phyloP scores from a whole-genome alignment of 2,797 vertebrate genomes.

The Anguilla anguilla region DNA sequence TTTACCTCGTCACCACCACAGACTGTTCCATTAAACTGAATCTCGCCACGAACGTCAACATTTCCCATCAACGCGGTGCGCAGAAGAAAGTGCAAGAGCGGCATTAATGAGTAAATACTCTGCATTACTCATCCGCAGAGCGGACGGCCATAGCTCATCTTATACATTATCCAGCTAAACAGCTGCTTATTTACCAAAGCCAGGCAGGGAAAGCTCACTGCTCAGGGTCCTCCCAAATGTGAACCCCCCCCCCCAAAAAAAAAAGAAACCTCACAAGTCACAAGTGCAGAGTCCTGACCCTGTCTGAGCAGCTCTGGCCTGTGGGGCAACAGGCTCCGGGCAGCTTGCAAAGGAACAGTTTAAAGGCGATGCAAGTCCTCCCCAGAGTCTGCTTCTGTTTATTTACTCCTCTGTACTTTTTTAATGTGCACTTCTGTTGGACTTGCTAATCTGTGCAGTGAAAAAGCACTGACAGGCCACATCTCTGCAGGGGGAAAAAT shows the following conservation, averaged over 20 bases:
- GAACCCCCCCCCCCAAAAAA: not conserved
- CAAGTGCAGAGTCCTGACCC: slow-evolving; percentile 7
- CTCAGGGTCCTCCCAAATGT: not conserved
- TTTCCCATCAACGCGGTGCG: not conserved
- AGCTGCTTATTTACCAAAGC: not conserved
- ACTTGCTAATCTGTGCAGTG: not conserved
- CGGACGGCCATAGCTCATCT: not conserved
- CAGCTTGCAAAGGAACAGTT: not conserved
- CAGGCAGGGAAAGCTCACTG: not conserved
- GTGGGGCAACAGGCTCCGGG: not conserved
- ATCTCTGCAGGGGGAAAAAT: not conserved
- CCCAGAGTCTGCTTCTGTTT: not conserved
- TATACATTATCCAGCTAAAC: not conserved
- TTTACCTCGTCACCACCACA: not conserved
- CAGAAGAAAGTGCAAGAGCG: not conserved
- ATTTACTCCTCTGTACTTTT: not conserved
- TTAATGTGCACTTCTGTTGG: not conserved
- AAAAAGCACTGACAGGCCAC: not conserved
- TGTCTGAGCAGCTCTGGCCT: not conserved
- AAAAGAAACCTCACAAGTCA: not conserved
- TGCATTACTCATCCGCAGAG: slow-evolving; percentile 10
- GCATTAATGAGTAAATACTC: not conserved
- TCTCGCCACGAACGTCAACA: not conserved
- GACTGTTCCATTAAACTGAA: not conserved
- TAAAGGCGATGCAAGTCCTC: not conserved